phyloP scores from a whole-genome alignment of 2,113 vertebrate species.

The Ibidorhyncha struthersii region DNA sequence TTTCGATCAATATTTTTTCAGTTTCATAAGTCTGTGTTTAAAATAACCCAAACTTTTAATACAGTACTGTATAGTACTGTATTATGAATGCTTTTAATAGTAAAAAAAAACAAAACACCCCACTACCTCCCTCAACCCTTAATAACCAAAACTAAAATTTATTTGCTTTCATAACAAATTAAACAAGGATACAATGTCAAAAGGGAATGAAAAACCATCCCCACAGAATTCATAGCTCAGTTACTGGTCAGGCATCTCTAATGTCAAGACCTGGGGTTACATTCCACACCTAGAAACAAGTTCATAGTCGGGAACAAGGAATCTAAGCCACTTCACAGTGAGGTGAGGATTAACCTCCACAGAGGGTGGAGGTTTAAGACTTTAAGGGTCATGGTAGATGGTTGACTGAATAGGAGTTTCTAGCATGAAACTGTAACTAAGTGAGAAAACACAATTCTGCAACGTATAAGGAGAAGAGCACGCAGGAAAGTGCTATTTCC shows the following conservation, averaged over 20 bases:
- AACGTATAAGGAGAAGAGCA: background rate
- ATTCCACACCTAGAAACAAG: background rate
- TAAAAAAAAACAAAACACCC: background rate
- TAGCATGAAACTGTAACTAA: background rate
- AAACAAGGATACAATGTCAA: background rate
- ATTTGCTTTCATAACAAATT: background rate
- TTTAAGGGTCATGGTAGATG: background rate
- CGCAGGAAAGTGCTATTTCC: background rate
- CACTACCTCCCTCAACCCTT: background rate
- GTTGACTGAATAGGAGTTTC: background rate
- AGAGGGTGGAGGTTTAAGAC: background rate
- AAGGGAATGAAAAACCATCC: background rate
- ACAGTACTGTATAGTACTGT: background rate
- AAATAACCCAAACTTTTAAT: background rate
- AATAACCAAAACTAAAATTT: background rate
- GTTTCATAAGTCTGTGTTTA: background rate
- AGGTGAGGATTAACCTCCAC: too few species aligned
- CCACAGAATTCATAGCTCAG: background rate
- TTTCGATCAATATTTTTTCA: background rate
- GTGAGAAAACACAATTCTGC: background rate
- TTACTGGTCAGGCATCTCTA: background rate
- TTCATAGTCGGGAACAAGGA: background rate
- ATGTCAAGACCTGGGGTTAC: background rate
- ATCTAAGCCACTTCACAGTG: background rate
- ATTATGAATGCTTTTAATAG: background rate